Evolutionary conservation across 2,888 invertebrate species (phyloP).

Genomic region (Lithophane leautieri): DNA sequence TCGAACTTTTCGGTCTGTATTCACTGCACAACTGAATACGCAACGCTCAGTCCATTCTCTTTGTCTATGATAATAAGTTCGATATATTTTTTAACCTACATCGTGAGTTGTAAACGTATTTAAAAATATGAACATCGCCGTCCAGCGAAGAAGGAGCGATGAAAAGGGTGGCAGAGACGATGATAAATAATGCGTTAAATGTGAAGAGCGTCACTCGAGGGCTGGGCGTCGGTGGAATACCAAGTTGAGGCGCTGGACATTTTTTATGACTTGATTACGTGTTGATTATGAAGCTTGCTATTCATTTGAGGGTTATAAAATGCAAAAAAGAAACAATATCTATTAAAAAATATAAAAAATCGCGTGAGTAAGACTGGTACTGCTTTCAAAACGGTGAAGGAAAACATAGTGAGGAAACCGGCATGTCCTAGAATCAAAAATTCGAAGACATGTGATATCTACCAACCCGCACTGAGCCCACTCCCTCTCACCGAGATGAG

Average conservation of each 20-base stretch:
- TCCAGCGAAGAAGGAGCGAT: slow-evolving; percentile 77
- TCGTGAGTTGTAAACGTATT: slow-evolving; percentile 67
- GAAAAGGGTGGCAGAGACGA: slow-evolving; percentile 80
- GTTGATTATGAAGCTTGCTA: slow-evolving; percentile 37
- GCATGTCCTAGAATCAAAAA: no score
- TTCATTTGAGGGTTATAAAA: no score
- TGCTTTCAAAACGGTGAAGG: no score
- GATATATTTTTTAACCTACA: neutral
- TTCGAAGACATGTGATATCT: no score
- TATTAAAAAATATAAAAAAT: no score
- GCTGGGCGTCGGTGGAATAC: slow-evolving; percentile 57
- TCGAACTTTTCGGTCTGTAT: no score
- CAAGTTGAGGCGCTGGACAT: slow-evolving; percentile 32
- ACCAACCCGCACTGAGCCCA: no score
- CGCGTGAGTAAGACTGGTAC: no score
- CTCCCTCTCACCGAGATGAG: no score
- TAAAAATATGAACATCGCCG: slow-evolving; percentile 67
- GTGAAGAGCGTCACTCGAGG: slow-evolving; percentile 76
- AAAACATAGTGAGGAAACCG: no score
- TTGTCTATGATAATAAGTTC: neutral
- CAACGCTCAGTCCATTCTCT: neutral
- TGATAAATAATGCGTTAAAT: slow-evolving; percentile 86
- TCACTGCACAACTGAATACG: neutral
- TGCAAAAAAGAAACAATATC: no score
- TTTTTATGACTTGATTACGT: slow-evolving; percentile 35